Conservation (phyloP, 2,113 vertebrate genomes). For the Galemys pyrenaicus region DNA sequence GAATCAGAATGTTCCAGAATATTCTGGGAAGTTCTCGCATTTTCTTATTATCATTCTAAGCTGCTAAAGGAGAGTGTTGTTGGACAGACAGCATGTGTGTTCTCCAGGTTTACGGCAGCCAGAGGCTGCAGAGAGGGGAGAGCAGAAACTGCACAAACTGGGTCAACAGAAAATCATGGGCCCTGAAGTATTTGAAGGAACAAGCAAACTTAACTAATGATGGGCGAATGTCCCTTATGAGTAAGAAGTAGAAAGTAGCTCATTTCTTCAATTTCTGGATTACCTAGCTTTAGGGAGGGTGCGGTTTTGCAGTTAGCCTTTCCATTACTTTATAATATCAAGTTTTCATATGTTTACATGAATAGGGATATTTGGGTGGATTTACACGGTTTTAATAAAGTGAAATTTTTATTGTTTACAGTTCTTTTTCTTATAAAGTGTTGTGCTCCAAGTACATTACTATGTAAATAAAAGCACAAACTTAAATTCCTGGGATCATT, state of each 20-base stretch:
- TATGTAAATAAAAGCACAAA: neutral
- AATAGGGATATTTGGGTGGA: neutral
- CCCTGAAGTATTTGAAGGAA: neutral
- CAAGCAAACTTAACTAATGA: fast-evolving
- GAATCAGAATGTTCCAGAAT: slow-evolving; percentile 6
- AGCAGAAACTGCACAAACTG: fast-evolving
- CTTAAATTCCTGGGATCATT: neutral
- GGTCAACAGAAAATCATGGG: neutral
- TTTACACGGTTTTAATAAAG: neutral
- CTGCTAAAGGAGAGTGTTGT: neutral
- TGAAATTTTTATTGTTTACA: neutral
- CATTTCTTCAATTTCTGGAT: neutral
- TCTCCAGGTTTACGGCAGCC: neutral
- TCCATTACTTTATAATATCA: neutral
- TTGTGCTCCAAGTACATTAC: neutral
- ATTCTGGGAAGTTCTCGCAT: neutral
- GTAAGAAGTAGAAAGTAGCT: too few relatives aligned
- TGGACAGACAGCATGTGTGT: neutral
- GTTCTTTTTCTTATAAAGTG: neutral
- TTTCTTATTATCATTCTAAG: neutral
- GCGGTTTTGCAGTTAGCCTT: neutral
- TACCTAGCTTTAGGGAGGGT: neutral
- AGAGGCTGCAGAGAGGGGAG: neutral
- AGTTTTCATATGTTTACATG: neutral
- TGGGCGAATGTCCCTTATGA: fast-evolving